Evolutionary conservation across 1,140 invertebrate species (phyloP).

Genomic region (Drosophila micromelanica): DNA sequence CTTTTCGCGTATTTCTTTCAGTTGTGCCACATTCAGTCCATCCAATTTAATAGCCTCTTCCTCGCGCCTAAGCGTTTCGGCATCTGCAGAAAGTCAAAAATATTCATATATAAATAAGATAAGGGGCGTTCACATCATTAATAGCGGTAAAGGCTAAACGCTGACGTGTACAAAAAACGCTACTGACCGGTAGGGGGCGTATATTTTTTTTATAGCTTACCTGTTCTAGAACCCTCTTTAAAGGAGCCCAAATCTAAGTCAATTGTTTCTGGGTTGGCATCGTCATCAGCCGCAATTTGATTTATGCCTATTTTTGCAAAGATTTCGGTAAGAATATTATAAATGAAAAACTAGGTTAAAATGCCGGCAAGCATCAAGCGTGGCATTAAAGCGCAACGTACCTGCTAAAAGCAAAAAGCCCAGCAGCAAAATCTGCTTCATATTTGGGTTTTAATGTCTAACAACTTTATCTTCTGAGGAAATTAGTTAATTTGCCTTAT

Average conservation of each 20-base stretch:
- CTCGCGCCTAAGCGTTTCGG: conserved; percentile 92
- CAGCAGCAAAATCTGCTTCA: conserved; percentile 86
- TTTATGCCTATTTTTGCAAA: conserved; percentile 76
- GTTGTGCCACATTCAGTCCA: conserved; percentile 96
- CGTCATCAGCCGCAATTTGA: conserved; percentile 84
- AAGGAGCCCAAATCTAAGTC: conserved; percentile 91
- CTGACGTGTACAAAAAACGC: conserved; percentile 67
- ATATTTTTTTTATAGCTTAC: conserved; percentile 84
- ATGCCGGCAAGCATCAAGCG: conserved; percentile 45
- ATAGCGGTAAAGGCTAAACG: conserved; percentile 45
- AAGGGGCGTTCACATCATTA: conserved; percentile 40
- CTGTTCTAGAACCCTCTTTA: conserved; percentile 93
- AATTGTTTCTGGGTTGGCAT: conserved; percentile 86
- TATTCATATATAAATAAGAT: conserved; percentile 16
- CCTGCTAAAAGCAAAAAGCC: conserved; percentile 86
- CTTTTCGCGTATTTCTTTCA: conserved; percentile 95
- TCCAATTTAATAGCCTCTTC: conserved; percentile 99
- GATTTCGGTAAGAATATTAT: conserved; percentile 43
- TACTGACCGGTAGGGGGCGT: conserved; percentile 31
- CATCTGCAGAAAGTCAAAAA: conserved; percentile 85
- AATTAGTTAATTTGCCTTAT: conserved; percentile 40
- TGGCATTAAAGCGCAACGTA: conserved; percentile 70
- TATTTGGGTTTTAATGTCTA: conserved; percentile 62
- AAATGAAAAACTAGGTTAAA: conserved; percentile 71
- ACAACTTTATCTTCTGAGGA: conserved; percentile 23